Conservation (phyloP, 1,140 invertebrate species). For the Cherax quadricarinatus region DNA sequence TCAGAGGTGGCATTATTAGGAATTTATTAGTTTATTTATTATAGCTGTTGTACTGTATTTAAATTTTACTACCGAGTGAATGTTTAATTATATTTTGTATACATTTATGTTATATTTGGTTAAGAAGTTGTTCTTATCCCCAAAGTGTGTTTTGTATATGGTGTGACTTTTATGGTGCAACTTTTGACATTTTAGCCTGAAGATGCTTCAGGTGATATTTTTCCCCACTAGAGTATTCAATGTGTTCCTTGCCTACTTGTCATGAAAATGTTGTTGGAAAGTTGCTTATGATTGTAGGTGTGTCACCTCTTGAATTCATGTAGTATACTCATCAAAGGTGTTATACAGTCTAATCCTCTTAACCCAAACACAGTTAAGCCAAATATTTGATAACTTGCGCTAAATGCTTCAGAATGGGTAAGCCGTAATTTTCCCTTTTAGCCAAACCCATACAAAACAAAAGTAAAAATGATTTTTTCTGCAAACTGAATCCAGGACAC, state of each 20-base stretch:
- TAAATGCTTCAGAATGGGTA: too few species aligned
- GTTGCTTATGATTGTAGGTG: background rate
- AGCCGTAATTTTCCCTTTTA: too few species aligned
- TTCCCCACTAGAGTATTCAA: background rate
- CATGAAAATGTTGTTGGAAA: background rate
- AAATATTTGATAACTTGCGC: too few species aligned
- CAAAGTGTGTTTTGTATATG: slow-evolving; percentile 5
- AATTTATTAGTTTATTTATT: background rate
- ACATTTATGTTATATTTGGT: background rate
- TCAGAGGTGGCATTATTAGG: background rate
- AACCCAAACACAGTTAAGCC: too few species aligned
- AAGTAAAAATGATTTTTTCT: too few species aligned
- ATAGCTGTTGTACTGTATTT: background rate
- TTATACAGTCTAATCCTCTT: too few species aligned
- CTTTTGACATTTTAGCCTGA: background rate
- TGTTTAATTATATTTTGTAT: background rate
- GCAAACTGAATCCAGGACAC: too few species aligned
- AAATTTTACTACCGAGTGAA: too few species aligned
- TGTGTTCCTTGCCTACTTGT: background rate
- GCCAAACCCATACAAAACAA: too few species aligned
- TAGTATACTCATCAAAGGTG: too few species aligned
- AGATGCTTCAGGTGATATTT: background rate
- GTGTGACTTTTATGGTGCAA: background rate
- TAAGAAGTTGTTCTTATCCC: background rate
- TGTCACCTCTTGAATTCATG: background rate